A percentile compares a stretch with the other conserved stretches of the same genome.
Evolutionary conservation across 2,113 vertebrate species (phyloP).

Genomic region (Condylura cristata): DNA sequence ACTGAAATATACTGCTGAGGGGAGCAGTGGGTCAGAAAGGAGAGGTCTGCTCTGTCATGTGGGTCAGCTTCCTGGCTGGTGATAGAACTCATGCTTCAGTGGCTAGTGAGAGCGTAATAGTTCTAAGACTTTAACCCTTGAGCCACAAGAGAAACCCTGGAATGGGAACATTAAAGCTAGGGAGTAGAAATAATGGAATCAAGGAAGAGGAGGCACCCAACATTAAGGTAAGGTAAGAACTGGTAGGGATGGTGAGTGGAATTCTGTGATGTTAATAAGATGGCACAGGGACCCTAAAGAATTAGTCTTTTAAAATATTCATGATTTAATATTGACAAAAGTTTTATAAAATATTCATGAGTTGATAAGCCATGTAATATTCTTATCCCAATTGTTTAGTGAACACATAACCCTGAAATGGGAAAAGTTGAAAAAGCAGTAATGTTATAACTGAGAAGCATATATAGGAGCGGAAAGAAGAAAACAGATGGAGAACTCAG

Average conservation of each 20-base stretch:
- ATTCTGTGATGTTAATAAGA: no score
- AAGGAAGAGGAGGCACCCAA: neutral
- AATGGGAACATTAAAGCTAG: neutral
- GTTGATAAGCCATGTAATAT: neutral
- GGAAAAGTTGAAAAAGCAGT: neutral
- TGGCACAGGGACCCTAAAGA: neutral
- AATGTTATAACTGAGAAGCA: neutral
- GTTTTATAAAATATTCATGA: neutral
- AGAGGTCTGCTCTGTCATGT: no score
- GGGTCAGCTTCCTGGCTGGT: no score
- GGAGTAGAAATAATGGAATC: conserved; percentile 7
- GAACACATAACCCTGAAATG: neutral
- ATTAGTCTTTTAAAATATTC: neutral
- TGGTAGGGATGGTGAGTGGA: neutral
- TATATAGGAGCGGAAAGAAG: neutral
- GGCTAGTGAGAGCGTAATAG: no score
- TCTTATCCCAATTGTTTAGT: neutral
- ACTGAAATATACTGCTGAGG: no score
- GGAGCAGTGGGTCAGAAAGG: no score
- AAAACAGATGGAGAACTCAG: neutral
- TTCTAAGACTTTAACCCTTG: no score
- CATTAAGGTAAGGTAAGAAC: neutral
- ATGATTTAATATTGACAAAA: neutral
- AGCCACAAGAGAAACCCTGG: no score
- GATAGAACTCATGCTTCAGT: no score